These are phyloP conservation scores for Octomys mimax DNA, from an alignment of 2,797 vertebrate species.

Conservation along the genomic window DNA sequence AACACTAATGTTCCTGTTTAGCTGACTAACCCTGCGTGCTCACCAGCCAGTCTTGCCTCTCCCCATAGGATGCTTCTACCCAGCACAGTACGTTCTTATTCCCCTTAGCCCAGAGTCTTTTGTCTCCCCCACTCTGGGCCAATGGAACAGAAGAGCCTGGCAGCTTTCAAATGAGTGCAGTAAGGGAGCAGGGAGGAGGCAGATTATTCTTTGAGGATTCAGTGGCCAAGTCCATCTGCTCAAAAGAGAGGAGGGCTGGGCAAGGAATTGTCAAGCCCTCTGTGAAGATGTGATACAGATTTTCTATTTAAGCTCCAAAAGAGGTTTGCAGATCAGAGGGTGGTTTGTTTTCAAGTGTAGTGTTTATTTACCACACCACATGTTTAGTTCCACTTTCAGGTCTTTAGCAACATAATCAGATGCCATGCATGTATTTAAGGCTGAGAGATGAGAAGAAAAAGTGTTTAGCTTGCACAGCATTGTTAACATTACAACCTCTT, in stretches of 20 bases:
- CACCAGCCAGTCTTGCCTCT: neutral
- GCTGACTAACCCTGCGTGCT: neutral
- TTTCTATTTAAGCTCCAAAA: slow-evolving; percentile 50
- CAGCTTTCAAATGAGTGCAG: neutral
- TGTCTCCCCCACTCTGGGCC: neutral
- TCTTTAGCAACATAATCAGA: neutral
- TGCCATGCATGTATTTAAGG: neutral
- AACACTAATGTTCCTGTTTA: slow-evolving; percentile 13
- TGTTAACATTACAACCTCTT: neutral
- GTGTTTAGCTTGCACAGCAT: neutral
- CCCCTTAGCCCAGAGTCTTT: no score
- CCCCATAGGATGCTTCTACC: neutral
- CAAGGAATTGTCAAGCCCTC: slow-evolving; percentile 55
- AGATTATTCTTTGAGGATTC: neutral
- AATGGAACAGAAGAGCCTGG: neutral
- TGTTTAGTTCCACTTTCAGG: neutral
- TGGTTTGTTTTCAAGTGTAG: neutral
- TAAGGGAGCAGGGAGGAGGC: neutral
- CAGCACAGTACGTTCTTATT: neutral
- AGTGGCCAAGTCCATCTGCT: slow-evolving; percentile 9
- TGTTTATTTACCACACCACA: neutral
- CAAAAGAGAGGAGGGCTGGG: neutral
- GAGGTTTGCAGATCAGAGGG: slow-evolving; percentile 28
- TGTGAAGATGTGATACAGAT: neutral
- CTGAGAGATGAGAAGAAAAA: slow-evolving; percentile 15